Conservation (phyloP, 2,888 invertebrate genomes). For the Coleophora flavipennella region DNA sequence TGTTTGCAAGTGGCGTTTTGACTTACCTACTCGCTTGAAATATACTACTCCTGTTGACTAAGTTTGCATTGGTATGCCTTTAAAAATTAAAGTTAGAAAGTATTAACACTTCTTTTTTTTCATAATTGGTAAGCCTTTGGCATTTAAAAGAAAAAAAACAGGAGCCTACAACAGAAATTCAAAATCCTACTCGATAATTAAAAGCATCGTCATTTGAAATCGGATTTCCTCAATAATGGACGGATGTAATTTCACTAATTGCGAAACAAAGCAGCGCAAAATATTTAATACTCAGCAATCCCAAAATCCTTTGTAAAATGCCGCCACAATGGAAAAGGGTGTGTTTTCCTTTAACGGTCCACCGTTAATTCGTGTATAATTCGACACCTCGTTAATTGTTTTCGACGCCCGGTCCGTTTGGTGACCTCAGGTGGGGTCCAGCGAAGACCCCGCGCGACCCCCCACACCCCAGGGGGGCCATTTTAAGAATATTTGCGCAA, state of each 20-base stretch:
- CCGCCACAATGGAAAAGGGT: constrained; percentile 67
- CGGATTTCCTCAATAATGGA: no score
- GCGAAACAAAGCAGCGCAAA: constrained; percentile 60
- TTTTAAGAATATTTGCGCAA: constrained; percentile 71
- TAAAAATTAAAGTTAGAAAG: no score
- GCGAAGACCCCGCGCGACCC: constrained; percentile 38
- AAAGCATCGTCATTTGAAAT: no score
- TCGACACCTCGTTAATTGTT: constrained; percentile 74
- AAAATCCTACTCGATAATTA: no score
- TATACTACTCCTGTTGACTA: no score
- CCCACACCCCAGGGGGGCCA: constrained; percentile 52
- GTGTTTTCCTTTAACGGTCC: constrained; percentile 64
- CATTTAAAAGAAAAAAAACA: no score
- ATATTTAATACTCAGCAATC: constrained; percentile 69
- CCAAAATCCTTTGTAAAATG: constrained; percentile 66
- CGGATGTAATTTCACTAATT: constrained; percentile 35
- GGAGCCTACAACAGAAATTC: no score
- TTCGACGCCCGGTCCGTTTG: constrained; percentile 65
- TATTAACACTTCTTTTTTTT: no score
- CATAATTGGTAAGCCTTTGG: no score
- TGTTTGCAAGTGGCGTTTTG: constrained; percentile 34
- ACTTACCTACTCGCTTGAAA: no score
- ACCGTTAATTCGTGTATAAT: constrained; percentile 72
- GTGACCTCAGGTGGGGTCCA: constrained; percentile 54
- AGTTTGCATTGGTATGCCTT: no score